Conservation (phyloP, 2,888 invertebrate species). For the Boloria selene region DNA sequence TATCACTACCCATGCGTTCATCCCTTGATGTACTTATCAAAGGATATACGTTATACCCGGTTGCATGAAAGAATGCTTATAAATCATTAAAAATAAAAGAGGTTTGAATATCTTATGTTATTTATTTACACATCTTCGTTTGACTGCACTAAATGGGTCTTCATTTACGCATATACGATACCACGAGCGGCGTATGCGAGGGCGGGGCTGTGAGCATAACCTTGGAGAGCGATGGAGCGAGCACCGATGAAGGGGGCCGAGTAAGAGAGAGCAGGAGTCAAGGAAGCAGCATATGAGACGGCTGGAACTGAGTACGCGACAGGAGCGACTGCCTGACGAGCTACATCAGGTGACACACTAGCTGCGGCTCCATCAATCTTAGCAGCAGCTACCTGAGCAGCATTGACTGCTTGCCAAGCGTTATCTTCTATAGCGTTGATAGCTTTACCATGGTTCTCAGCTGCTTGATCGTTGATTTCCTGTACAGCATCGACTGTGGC, state of each 20-base stretch:
- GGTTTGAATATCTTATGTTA: not conserved
- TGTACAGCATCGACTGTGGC: constrained; percentile 7
- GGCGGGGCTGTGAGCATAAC: constrained; percentile 2
- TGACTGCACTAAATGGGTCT: constrained; percentile 3
- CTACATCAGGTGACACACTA: constrained; percentile 8
- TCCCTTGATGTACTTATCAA: no score
- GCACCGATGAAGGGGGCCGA: constrained; percentile 4
- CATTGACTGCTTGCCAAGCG: constrained; percentile 14
- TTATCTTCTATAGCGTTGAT: constrained; percentile 10
- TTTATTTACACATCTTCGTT: constrained; percentile 21
- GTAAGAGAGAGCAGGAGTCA: not conserved
- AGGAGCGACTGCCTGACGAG: constrained; percentile 11
- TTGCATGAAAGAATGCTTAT: not conserved
- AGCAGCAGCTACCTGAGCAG: constrained; percentile 11
- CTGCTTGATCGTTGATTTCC: constrained; percentile 8
- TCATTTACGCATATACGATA: constrained; percentile 5
- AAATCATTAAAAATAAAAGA: not conserved
- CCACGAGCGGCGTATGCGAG: constrained; percentile 9
- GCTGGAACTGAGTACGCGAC: constrained; percentile 9
- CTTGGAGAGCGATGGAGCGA: not conserved
- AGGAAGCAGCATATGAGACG: not conserved
- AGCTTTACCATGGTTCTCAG: constrained; percentile 15
- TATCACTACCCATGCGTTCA: no score
- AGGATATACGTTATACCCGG: no score
- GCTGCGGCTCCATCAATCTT: constrained; percentile 11